phyloP scores from a whole-genome alignment of 2,797 vertebrate species.

The Phrynocephalus vlangalii region DNA sequence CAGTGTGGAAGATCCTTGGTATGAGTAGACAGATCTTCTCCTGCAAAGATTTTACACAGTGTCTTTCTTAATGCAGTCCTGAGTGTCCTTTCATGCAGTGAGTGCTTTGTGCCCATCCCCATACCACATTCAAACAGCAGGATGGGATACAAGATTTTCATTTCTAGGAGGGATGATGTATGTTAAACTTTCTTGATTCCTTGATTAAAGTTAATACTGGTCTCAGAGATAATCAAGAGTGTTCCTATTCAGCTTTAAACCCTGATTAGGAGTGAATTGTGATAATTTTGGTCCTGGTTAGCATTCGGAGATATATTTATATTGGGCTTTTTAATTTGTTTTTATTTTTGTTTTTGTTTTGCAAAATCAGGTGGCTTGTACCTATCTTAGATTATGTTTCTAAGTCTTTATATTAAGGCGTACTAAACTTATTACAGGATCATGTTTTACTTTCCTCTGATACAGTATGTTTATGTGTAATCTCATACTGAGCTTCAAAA shows the following conservation, averaged over 20 bases:
- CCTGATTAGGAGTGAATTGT: neutral
- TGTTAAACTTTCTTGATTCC: neutral
- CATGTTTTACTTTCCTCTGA: too few relatives aligned
- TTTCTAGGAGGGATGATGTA: neutral
- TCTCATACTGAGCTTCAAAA: neutral
- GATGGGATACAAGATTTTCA: neutral
- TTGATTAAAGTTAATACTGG: neutral
- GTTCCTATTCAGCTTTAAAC: neutral
- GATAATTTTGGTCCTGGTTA: neutral
- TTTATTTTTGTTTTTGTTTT: neutral
- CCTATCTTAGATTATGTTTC: too few relatives aligned
- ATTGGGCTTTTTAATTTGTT: too few relatives aligned
- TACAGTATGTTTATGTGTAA: neutral
- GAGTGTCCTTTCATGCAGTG: neutral
- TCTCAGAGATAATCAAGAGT: neutral
- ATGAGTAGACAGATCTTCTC: neutral
- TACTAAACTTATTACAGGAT: too few relatives aligned
- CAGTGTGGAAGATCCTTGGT: neutral
- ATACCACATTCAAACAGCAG: neutral
- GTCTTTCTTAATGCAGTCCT: neutral
- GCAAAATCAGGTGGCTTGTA: neutral
- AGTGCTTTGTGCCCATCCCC: neutral
- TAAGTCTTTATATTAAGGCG: too few relatives aligned
- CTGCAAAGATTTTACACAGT: neutral
- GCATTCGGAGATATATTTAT: neutral